Evolutionary conservation across 2,888 invertebrate genomes (phyloP), one percentile per base, ranked within the genome.

Genomic region (Cheilosia urbana): DNA sequence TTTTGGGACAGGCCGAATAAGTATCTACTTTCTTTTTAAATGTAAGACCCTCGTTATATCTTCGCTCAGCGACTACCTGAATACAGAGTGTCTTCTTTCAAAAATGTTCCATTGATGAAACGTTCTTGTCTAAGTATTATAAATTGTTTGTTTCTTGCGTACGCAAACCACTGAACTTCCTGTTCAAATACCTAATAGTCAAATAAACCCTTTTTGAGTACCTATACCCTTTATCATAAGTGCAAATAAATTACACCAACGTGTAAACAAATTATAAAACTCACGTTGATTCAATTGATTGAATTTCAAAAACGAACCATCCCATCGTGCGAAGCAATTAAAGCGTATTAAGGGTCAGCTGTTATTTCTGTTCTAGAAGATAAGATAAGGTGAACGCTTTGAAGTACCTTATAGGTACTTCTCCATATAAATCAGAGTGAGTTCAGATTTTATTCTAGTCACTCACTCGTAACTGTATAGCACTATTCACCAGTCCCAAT

Each of bases 371-470:
- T 57, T 30, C 9, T 13, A 1, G n/a, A 37, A 49, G 73, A 75
- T 75, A 75, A 75, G 73, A 65, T 75, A 75, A 62, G 24, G 13
- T n/a, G 11, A 17, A 21, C 27, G 6, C 21, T 21, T 47, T n/a
- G 13, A 45, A 62, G 51, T 40, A 37, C 3, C 49, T 17, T n/a
- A 1, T 6, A n/a, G n/a, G n/a, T n/a, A 13, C 37, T 45, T 51
- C 24, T 15, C 27, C 34, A 55, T 65, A 75, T 75, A 65, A 75
- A 75, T 65, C 13, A 45, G 34, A 63, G 6, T 13, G 3, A n/a
- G 27, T 9, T 51, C 34, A 40, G 4, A n/a, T 24, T 15, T 17
- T 49, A 62, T 42, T 53, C 21, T 40, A 21, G 62, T 51, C 62
- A 30, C 3, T 34, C 11, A 24, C 47, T 53, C 19, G 30, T 13